Evolutionary conservation across 2,113 vertebrate genomes (phyloP), one percentile per base, ranked within the genome.

Genomic region (Actinemys pallida): DNA sequence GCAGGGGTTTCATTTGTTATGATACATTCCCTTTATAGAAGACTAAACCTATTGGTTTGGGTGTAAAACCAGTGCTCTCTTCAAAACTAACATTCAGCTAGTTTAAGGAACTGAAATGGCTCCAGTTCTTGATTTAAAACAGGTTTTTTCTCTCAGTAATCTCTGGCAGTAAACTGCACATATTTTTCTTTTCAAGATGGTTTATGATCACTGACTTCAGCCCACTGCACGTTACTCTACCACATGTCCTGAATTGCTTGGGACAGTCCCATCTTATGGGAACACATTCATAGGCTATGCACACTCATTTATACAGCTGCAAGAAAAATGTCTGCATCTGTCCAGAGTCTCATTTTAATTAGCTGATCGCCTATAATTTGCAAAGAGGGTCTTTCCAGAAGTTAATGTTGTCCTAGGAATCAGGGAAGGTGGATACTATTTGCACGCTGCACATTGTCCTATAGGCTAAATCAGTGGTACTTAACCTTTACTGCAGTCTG

Each of bases 181-280:
- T 93, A 92, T 91, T 97, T 96, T 96, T 96, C 89, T 95, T 96
- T 95, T 96, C 94, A 96, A 93, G 94, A 93, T 97, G 88, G 92
- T 97, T 97, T 97, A 97, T 95, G 97, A 97, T 96, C 96, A 97
- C 94, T 93, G 96, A 96, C 92, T 96, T 96, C 81, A 93, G 92
- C 90, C 78, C 88, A 92, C 86, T 91, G 84, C 90, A 92, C 92
- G 95, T 96, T 95, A 96, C 90, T 84, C 42, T 81, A 87, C 93
- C 96, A 97, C 89, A 95, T 96, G 94, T 89, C 93, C 95, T 6
- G n/a, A 95, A 95, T 92, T 96, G 93, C 94, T 52, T 87, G 47
- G 93, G 96, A 96, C 94, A 95, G 95, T 93, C 91, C 90, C 91
- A 96, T 88, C 50, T 92, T 95, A 90, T 27, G 88, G 91, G 93